A percentile compares a stretch with the other conserved stretches of the same genome.
phyloP scores from a whole-genome alignment of 2,888 invertebrate species.

The Pegoplata infirma region DNA sequence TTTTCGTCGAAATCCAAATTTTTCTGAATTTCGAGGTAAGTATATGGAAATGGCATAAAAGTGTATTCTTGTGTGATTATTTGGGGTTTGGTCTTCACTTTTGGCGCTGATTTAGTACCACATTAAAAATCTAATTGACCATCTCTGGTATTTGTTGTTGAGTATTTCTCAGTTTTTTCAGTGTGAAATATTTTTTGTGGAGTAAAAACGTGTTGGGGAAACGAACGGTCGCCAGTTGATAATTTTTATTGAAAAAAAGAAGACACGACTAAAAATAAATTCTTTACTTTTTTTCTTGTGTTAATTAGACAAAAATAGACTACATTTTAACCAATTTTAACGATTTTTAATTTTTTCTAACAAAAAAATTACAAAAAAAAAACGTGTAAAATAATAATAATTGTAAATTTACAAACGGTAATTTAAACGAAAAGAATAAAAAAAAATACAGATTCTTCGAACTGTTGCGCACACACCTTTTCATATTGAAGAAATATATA shows the following conservation, averaged over 20 bases:
- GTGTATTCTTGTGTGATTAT: too few species aligned
- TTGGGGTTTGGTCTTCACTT: too few species aligned
- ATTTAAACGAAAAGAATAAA: conserved; percentile 10
- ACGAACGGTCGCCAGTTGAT: conserved; percentile 39
- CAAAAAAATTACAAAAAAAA: neutral
- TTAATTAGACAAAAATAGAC: neutral
- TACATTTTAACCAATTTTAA: neutral
- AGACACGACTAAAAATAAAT: conserved; percentile 33
- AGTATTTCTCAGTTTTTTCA: conserved; percentile 66
- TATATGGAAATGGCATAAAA: too few species aligned
- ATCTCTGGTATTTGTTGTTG: too few species aligned
- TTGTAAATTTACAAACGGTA: neutral
- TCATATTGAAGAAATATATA: conserved; percentile 23
- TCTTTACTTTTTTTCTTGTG: conserved; percentile 24
- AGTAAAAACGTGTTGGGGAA: conserved; percentile 40
- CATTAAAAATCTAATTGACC: too few species aligned
- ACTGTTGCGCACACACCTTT: conserved; percentile 65
- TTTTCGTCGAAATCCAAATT: too few species aligned
- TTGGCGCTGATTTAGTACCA: too few species aligned
- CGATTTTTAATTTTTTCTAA: neutral
- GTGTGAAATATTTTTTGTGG: conserved; percentile 57
- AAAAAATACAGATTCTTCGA: conserved; percentile 31
- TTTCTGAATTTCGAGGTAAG: too few species aligned
- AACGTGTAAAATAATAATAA: neutral
- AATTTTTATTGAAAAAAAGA: neutral